Evolutionary conservation across 2,888 invertebrate genomes (phyloP), one percentile per base, ranked within the genome.

Genomic region (Apamea anceps): DNA sequence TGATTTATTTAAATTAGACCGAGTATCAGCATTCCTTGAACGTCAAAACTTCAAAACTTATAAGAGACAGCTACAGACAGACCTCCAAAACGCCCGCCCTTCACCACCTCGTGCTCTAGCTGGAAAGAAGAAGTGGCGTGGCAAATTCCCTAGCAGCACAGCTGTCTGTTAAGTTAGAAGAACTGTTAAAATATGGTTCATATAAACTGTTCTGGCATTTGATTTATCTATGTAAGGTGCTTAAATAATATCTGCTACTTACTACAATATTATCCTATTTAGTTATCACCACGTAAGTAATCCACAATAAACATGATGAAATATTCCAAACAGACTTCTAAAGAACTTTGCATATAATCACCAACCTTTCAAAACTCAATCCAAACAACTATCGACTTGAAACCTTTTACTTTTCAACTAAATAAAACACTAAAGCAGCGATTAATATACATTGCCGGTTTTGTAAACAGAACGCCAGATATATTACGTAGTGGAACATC

Each of bases 391-490:
- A 85, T 87, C 87, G 84, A 86, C 71, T 74, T 66, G 76, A 86
- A 88, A 85, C 87, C 85, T 87, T 85, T 85, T 90, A 90, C 88
- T 88, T 86, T 83, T 84, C 83, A 86, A 87, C 82, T 82, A 86
- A 86, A 89, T 87, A 90, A 87, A 89, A 86, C 88, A 89, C 81
- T 84, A 88, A 86, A 89, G 84, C 82, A 81, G 85, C 88, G 85
- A 90, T 90, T 89, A 91, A 88, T 90, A 87, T 84, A 89, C 90
- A 90, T 88, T 85, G 90, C 89, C 78, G 88, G 86, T 86, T 87
- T 80, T 88, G 84, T 88, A 90, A 89, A 90, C 91, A 89, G 73
- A 83, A 65, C 68, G 79, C 81, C 87, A 81, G 87, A 85, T 82
- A 82, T 86, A 88, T 88, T 89, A 85, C 87, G 85, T 87, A 84